phyloP scores from a whole-genome alignment of 2,113 vertebrate genomes.

The Rhinoderma darwinii region DNA sequence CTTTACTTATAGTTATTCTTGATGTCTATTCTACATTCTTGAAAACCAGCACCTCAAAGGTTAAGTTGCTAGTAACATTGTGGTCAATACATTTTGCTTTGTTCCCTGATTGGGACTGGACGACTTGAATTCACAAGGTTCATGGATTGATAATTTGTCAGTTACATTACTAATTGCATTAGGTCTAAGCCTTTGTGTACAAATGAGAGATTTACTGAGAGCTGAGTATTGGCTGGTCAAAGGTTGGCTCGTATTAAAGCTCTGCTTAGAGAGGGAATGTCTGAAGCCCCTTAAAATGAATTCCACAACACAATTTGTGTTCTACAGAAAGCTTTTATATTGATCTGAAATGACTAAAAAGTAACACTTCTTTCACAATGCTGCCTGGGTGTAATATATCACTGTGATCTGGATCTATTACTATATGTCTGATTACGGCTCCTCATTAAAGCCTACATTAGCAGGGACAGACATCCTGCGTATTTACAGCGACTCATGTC shows the following conservation, averaged over 20 bases:
- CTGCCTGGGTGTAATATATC: slow-evolving; percentile 25
- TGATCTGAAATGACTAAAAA: slow-evolving; percentile 46
- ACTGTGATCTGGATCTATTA: slow-evolving; percentile 45
- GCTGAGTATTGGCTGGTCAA: slow-evolving; percentile 55
- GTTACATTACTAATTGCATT: slow-evolving; percentile 80
- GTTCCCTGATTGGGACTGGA: slow-evolving; percentile 63
- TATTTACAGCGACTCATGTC: background rate
- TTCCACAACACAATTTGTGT: slow-evolving; percentile 55
- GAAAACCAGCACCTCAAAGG: background rate
- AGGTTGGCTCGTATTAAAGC: slow-evolving; percentile 45
- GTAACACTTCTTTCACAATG: slow-evolving; percentile 36
- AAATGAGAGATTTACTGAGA: slow-evolving; percentile 71
- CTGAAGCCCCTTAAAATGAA: slow-evolving; percentile 37
- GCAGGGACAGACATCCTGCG: background rate
- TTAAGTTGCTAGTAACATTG: background rate
- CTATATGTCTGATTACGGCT: slow-evolving; percentile 1
- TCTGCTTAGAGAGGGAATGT: slow-evolving; percentile 23
- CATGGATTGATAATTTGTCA: slow-evolving; percentile 81
- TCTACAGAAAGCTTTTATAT: slow-evolving; percentile 48
- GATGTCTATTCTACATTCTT: background rate
- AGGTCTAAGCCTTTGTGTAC: slow-evolving; percentile 73
- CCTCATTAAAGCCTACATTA: slow-evolving; percentile 25
- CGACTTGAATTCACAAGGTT: slow-evolving; percentile 69
- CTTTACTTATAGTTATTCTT: no score
- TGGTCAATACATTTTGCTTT: slow-evolving; percentile 30